phyloP scores from a whole-genome alignment of 64 coral and sea anemone species.

The Platygyra sinensis region DNA sequence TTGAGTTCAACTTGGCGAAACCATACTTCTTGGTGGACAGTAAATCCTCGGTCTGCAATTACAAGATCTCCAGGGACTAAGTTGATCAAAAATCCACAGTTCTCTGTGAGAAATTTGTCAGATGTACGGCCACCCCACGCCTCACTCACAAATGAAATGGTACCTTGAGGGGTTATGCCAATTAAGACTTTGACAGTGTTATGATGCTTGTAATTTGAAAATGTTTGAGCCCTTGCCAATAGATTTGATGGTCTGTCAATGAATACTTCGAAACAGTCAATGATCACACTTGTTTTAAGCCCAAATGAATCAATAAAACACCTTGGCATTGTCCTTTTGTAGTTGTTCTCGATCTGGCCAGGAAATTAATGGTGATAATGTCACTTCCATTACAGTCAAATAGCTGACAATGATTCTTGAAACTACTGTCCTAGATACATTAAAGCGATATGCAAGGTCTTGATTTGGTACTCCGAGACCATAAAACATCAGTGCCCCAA shows the following conservation, averaged over 20 bases:
- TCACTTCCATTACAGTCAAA: conserved; percentile 41
- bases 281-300: conserved; percentile 26
- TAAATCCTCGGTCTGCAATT: too few relatives aligned
- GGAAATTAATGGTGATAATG: conserved; percentile 32
- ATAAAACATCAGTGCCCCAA: neutral
- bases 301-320: conserved; percentile 16
- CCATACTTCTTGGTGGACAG: too few relatives aligned
- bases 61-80: too few relatives aligned
- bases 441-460: conserved; percentile 55
- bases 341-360: conserved; percentile 58
- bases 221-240: conserved; percentile 5
- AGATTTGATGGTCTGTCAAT: conserved; percentile 36
- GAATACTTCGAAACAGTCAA: conserved; percentile 50
- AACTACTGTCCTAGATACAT: conserved; percentile 43
- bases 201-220: conserved; percentile 22
- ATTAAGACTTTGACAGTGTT: conserved; percentile 39
- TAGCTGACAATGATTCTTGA: conserved; percentile 41
- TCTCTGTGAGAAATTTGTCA: too few relatives aligned
- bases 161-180: conserved; percentile 31
- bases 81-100: too few relatives aligned
- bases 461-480: conserved; percentile 44
- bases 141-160: too few relatives aligned
- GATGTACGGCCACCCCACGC: too few relatives aligned
- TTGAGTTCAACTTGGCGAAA: too few relatives aligned
- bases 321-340: conserved; percentile 27